These are phyloP conservation scores for Notechis scutatus DNA, from an alignment of 2,113 vertebrate species.

Conservation along the genomic window DNA sequence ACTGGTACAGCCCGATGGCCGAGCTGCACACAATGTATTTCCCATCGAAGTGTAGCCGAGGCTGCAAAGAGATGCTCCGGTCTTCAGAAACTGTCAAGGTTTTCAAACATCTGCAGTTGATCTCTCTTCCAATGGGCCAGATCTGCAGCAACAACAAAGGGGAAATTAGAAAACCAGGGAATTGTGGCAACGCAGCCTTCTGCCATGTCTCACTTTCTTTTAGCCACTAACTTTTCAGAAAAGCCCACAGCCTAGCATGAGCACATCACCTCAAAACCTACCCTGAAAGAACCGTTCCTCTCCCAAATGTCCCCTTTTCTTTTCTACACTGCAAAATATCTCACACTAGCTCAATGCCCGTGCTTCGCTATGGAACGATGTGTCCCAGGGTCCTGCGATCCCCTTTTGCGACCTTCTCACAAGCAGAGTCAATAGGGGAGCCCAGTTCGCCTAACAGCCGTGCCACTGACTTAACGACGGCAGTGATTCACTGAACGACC, in stretches of 20 bases:
- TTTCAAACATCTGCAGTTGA: constrained; percentile 96
- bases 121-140: constrained; percentile 96
- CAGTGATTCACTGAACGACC: too few species aligned
- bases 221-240: not conserved
- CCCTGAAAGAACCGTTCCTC: not conserved
- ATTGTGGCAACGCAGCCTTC: not conserved
- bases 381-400: too few species aligned
- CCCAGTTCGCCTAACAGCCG: too few species aligned
- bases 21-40: constrained; percentile 95
- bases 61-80: constrained; percentile 92
- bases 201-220: not conserved
- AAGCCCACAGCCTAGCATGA: fast-evolving
- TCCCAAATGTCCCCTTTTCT: not conserved
- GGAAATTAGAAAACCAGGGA: not conserved
- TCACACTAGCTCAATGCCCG: not conserved
- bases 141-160: constrained; percentile 74
- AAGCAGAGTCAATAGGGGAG: too few species aligned
- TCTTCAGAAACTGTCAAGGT: constrained; percentile 93
- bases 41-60: constrained; percentile 94
- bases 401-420: too few species aligned
- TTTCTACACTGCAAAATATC: not conserved
- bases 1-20: constrained; percentile 93
- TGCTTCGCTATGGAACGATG: too few species aligned
- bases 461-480: too few species aligned
- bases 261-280: not conserved